A percentile compares a stretch with the other conserved stretches of the same genome.
Conservation (phyloP, 2,888 invertebrate genomes). For the Drosophila ochracea region DNA sequence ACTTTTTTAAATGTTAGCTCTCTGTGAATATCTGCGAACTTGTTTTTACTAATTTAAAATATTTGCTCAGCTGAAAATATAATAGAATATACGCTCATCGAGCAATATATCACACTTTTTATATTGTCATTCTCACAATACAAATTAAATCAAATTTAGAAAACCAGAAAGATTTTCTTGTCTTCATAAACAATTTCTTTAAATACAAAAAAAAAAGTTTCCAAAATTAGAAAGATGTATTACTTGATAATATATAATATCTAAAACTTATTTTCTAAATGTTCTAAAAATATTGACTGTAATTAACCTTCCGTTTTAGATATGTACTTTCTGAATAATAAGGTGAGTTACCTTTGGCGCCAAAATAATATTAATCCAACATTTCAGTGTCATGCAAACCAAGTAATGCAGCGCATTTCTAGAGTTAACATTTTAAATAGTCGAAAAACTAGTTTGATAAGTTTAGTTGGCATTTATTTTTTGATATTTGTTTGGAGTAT, state of each 20-base stretch:
- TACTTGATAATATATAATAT: background rate
- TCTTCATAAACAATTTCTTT: background rate
- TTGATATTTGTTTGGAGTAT: background rate
- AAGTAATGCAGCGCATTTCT: background rate
- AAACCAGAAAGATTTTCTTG: background rate
- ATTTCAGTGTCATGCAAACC: background rate
- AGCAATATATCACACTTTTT: background rate
- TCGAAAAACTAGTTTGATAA: background rate
- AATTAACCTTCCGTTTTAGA: background rate
- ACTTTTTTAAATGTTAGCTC: background rate
- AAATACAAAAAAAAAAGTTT: background rate
- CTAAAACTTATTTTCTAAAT: background rate
- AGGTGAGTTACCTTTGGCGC: background rate
- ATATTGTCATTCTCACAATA: background rate
- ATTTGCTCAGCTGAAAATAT: background rate
- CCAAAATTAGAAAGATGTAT: background rate
- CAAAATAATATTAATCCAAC: background rate
- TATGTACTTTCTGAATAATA: background rate
- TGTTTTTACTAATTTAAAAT: background rate
- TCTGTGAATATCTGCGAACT: background rate
- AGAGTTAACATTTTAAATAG: background rate
- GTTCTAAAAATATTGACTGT: background rate
- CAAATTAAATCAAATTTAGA: background rate
- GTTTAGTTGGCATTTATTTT: conserved; percentile 2
- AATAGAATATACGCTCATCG: background rate